Evolutionary conservation across 2,113 vertebrate genomes (phyloP), one percentile per base, ranked within the genome.

Genomic region (Galemys pyrenaicus): DNA sequence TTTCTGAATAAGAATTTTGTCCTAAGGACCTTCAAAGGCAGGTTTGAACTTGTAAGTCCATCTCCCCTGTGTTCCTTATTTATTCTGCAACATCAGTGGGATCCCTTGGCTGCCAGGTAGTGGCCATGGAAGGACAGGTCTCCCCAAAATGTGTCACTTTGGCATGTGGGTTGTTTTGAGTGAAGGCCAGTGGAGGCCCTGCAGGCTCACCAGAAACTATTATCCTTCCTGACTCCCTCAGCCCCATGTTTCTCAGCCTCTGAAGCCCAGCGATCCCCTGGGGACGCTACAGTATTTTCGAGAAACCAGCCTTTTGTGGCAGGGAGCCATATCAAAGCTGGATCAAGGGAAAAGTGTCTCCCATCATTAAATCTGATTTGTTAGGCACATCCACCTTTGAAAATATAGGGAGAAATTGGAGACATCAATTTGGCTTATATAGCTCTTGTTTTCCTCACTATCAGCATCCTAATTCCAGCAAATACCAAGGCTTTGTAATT

Each of bases 1-100:
- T 49, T 87, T 86, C 49, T 86, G 84, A 95, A 67, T 89, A 81
- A 93, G 83, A 86, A 80, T 83, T 95, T 56, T 54, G 26, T 82
- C 71, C 91, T 15, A 8, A 13, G 58, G n/a, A 37, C 79, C 15
- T 75, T 62, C 30, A 74, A 71, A 84, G 79, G 37, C 54, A 15
- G 7, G 10, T 67, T 15, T 41, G 62, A 60, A 37, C n/a, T 15
- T n/a, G 62, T 12, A 37, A 49, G 5, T 49, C 37, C 2, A 1
- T 17, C 22, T 4, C 51, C 5, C 13, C 54, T 67, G 39, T 17
- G 58, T 84, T 49, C 73, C 49, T 46, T 68, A 4, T 64, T 46
- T 74, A 4, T 64, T 28, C 16, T n/a, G 58, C 0, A 32, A 22
- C 8, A 26, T 49, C 35, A 11, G 17, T 6, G 39, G 54, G 37